A percentile compares a stretch with the other conserved stretches of the same genome.
Conservation (phyloP, 92 coral and sea anemone species). For the Phymanthus crucifer region DNA sequence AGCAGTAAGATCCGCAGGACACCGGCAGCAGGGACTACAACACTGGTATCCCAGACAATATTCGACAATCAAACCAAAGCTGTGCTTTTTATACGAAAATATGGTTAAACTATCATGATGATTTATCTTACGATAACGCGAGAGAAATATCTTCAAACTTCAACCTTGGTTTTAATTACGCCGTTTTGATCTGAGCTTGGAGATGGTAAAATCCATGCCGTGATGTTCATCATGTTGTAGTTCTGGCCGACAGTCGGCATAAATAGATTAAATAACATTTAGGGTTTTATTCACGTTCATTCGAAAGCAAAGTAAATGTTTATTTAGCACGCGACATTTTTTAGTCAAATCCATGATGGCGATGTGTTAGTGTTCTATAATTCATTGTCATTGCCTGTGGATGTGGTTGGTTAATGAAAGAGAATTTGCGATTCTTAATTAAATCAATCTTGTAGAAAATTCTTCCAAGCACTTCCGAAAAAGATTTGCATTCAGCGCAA, state of each 20-base stretch:
- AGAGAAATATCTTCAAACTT: too few relatives aligned
- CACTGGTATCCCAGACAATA: too few relatives aligned
- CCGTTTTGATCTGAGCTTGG: too few relatives aligned
- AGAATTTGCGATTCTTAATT: constrained; percentile 3
- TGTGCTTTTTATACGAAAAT: too few relatives aligned
- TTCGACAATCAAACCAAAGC: too few relatives aligned
- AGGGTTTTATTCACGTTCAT: neutral
- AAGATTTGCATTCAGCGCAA: neutral
- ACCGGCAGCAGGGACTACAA: too few relatives aligned
- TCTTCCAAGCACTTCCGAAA: constrained; percentile 8
- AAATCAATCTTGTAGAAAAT: neutral
- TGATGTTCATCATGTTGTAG: neutral
- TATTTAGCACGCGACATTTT: neutral
- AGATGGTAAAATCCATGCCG: too few relatives aligned
- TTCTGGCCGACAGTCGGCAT: neutral
- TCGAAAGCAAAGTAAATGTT: neutral
- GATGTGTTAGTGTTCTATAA: neutral
- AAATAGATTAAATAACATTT: neutral
- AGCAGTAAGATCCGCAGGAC: too few relatives aligned
- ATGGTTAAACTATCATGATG: too few relatives aligned
- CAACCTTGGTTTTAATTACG: too few relatives aligned
- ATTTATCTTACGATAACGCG: too few relatives aligned
- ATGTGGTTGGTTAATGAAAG: constrained; percentile 2
- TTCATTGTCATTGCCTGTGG: neutral
- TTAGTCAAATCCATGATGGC: neutral